Evolutionary conservation across 2,113 vertebrate genomes (phyloP), one percentile per base, ranked within the genome.

Genomic region (Lethenteron reissneri): DNA sequence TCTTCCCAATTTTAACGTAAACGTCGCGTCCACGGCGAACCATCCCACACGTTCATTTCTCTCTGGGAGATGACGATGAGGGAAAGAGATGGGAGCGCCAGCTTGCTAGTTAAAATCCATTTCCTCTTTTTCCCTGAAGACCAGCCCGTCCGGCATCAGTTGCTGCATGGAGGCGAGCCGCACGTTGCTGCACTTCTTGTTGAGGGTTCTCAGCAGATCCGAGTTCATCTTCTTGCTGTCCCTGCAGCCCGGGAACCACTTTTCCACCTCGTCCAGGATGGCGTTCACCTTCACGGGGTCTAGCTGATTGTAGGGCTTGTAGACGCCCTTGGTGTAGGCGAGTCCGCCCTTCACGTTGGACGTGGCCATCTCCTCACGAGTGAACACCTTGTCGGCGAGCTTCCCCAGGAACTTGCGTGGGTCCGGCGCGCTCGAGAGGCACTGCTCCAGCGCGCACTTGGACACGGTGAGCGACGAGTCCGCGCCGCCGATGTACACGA

Each of bases 301-400:
- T 68, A 68, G 64, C 64, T 68, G 64, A 25, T 68, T 68, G 64
- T 68, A 68, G n/a, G 64, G 64, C 64, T 68, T 68, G 64, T 68
- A 68, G 64, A 68, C 64, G 25, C 64, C 64, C 10, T 68, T 68
- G n/a, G 64, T 68, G 64, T 68, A 68, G 25, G 64, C 64, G n/a
- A 68, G 64, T 17, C 64, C 64, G n/a, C 64, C 64, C 64, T 68
- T 68, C 10, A 68, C 64, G 64, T 68, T 68, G 9, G 64, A 68
- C 64, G 64, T 68, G n/a, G 64, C 64, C 25, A 68, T n/a, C 64
- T 68, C 64, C n/a, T 68, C 64, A 11, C 64, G 64, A 25, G 64
- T 68, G 64, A 68, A 68, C 2, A 68, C 64, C 64, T 68, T 68
- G 25, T 68, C 64, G 25, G 64, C 64, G 25, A 68, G 64, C 64